phyloP scores from a whole-genome alignment of 2,113 vertebrate genomes.

The Phalacrocorax brasilianus region DNA sequence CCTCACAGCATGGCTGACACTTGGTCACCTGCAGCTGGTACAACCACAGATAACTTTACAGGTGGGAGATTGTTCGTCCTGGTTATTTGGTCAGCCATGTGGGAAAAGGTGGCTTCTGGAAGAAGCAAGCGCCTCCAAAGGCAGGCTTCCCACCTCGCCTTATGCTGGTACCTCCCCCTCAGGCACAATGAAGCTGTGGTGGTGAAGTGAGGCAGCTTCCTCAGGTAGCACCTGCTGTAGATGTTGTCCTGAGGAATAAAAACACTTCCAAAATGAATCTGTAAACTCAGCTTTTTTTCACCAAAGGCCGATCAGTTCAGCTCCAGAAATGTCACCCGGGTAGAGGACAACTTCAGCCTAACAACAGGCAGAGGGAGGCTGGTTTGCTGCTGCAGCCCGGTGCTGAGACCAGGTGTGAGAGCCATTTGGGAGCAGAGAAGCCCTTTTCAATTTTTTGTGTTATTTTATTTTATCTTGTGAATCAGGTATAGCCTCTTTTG shows the following conservation, averaged over 20 bases:
- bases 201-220: not conserved
- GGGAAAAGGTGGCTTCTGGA: accelerated
- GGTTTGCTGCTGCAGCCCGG: not conserved
- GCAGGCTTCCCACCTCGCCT: accelerated
- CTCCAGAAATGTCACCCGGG: not conserved
- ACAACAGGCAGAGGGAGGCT: not conserved
- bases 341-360: accelerated
- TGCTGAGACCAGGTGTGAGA: not conserved
- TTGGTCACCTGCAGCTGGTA: too few species aligned
- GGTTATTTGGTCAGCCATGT: accelerated
- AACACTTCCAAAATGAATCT: accelerated
- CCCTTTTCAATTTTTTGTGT: not conserved
- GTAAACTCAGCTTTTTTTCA: not conserved
- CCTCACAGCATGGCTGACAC: not conserved
- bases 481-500: conserved; percentile 17
- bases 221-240: not conserved
- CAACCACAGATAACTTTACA: not conserved
- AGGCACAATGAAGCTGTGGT: accelerated
- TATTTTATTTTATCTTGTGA: not conserved
- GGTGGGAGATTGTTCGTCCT: not conserved
- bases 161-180: accelerated
- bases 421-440: not conserved
- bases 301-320: not conserved
- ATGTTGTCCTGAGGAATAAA: not conserved
- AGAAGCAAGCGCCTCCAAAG: accelerated